A percentile compares a stretch with the other conserved stretches of the same genome.
Conservation (phyloP, 1,140 invertebrate genomes). For the Trichonephila inaurata region DNA sequence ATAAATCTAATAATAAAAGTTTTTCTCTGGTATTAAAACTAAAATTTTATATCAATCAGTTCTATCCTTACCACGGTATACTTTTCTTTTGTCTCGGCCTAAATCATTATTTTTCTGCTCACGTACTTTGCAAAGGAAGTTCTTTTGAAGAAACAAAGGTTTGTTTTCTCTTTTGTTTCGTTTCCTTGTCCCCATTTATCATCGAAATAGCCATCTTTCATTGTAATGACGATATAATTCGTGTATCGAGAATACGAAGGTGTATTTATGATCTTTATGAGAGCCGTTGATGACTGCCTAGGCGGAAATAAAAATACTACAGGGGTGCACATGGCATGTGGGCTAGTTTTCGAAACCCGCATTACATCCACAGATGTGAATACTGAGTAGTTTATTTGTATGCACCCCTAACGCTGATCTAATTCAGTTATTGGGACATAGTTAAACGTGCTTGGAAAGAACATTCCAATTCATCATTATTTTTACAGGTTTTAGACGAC, state of each 20-base stretch:
- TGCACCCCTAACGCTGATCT: background rate
- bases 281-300: background rate
- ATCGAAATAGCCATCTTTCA: slow-evolving; percentile 9
- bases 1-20: too few relatives aligned
- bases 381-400: slow-evolving; percentile 14
- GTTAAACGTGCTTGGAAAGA: slow-evolving; percentile 45
- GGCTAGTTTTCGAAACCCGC: background rate
- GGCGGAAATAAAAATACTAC: slow-evolving; percentile 10
- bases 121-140: background rate
- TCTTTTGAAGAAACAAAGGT: background rate
- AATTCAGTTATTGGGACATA: slow-evolving; percentile 43
- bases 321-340: background rate
- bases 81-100: background rate
- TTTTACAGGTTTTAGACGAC: background rate
- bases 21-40: background rate
- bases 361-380: background rate
- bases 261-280: slow-evolving; percentile 16
- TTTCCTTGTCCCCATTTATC: background rate
- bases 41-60: background rate
- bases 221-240: slow-evolving; percentile 35
- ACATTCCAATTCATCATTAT: background rate
- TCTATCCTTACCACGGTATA: background rate
- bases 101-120: background rate
- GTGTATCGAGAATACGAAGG: background rate
- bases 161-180: background rate